Conservation (phyloP, 2,888 invertebrate genomes). For the Griposia aprilina region DNA sequence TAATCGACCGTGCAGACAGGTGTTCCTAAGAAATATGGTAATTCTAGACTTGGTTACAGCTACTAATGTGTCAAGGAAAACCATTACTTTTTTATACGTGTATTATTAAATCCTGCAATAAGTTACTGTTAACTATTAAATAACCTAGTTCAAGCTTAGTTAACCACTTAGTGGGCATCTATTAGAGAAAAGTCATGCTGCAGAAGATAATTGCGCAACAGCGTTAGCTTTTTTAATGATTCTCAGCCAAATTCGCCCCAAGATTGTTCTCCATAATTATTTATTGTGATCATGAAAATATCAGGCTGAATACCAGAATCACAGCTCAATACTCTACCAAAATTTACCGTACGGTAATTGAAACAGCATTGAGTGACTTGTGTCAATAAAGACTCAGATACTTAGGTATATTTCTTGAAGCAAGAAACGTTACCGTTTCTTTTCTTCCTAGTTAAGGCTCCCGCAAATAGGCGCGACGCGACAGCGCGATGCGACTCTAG, state of each 20-base stretch:
- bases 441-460: neutral
- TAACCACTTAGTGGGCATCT: neutral
- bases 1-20: conserved; percentile 21
- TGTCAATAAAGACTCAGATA: neutral
- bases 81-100: conserved; percentile 19
- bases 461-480: too few relatives aligned
- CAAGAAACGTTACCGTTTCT: conserved; percentile 1
- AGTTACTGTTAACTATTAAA: neutral
- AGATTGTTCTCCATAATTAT: neutral
- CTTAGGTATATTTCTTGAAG: neutral
- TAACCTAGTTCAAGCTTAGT: conserved; percentile 19
- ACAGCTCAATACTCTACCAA: too few relatives aligned
- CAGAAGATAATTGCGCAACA: too few relatives aligned
- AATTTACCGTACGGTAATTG: neutral
- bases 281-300: neutral
- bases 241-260: neutral
- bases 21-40: conserved; percentile 44
- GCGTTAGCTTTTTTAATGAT: too few relatives aligned
- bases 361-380: neutral
- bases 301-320: too few relatives aligned
- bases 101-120: conserved; percentile 23
- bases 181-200: too few relatives aligned
- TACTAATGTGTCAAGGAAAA: conserved; percentile 44
- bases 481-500: too few relatives aligned
- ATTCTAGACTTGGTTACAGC: conserved; percentile 21